A percentile compares a stretch with the other conserved stretches of the same genome.
These are phyloP conservation scores for Elephas maximus DNA, from an alignment of 2,113 vertebrate species.

Conservation along the genomic window DNA sequence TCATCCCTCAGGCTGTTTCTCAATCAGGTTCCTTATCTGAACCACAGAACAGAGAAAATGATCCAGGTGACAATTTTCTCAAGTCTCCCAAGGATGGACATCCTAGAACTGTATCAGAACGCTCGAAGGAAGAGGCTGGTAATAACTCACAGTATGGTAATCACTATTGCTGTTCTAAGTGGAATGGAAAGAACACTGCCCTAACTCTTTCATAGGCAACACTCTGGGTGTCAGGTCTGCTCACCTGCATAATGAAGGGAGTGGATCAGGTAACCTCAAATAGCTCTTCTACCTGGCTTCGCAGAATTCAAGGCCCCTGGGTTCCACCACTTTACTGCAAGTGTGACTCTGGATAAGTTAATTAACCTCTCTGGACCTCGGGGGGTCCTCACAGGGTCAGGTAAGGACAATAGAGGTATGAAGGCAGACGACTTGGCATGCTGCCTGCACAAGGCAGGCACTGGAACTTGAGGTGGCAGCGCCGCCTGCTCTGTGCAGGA, in stretches of 20 bases:
- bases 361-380: neutral
- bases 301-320: neutral
- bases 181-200: neutral
- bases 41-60: neutral
- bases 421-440: neutral
- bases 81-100: neutral
- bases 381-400: neutral
- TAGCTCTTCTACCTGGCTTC: neutral
- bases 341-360: neutral
- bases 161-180: neutral
- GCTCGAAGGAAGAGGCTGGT: neutral
- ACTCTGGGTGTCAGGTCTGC: neutral
- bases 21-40: neutral
- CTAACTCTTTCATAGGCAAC: neutral
- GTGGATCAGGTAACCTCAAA: neutral
- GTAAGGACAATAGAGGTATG: neutral
- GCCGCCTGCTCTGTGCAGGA: neutral
- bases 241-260: neutral
- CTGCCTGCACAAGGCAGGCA: neutral
- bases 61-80: neutral
- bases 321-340: neutral
- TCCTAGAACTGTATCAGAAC: neutral
- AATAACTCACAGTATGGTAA: neutral
- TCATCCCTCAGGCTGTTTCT: neutral
- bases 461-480: neutral